phyloP scores from a whole-genome alignment of 2,113 vertebrate genomes.

The Rhabdornis inornatus region DNA sequence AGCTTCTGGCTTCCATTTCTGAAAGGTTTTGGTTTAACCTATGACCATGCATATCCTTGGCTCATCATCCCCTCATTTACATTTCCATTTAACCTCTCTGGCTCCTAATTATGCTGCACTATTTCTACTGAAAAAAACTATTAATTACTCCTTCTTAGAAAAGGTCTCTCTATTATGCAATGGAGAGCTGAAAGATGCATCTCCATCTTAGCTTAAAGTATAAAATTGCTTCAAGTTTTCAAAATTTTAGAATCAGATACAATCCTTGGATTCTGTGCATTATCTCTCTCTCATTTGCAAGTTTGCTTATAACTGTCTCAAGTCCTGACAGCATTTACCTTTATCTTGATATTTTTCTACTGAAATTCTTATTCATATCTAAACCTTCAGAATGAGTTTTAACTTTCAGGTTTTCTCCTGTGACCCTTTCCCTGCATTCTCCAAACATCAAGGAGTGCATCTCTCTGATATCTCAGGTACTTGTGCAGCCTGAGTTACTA shows the following conservation, averaged over 20 bases:
- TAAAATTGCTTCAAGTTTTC: neutral
- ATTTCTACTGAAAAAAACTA: neutral
- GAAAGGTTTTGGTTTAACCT: neutral
- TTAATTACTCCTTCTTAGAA: neutral
- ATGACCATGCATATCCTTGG: neutral
- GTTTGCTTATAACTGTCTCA: neutral
- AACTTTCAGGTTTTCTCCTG: neutral
- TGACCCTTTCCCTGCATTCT: neutral
- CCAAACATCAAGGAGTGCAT: neutral
- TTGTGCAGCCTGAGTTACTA: neutral
- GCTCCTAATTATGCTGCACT: neutral
- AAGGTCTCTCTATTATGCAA: neutral
- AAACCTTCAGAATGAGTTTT: slow-evolving; percentile 4
- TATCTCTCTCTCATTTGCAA: neutral
- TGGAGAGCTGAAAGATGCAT: neutral
- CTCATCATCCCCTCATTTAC: neutral
- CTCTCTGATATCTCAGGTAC: neutral
- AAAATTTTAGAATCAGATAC: neutral
- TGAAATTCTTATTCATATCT: slow-evolving; percentile 1
- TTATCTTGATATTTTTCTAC: slow-evolving; percentile 3
- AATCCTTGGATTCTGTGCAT: neutral
- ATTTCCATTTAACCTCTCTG: neutral
- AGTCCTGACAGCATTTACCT: neutral
- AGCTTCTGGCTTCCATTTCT: neutral
- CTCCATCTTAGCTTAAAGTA: neutral